phyloP scores from a whole-genome alignment of 1,140 invertebrate genomes.

The Araneus ventricosus region DNA sequence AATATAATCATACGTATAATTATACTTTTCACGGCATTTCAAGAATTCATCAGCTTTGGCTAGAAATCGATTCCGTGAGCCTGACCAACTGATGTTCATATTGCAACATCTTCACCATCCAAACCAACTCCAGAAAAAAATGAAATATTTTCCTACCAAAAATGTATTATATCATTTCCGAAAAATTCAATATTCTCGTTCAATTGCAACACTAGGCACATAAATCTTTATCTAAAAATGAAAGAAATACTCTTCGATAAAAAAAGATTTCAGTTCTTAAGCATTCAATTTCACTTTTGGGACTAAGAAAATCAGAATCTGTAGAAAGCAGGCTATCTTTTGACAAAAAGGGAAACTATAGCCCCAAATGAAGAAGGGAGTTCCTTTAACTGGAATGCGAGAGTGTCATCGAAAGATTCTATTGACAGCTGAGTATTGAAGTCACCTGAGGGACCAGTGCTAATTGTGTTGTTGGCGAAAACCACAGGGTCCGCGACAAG shows the following conservation, averaged over 20 bases:
- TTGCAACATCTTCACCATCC: no score
- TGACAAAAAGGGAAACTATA: not conserved
- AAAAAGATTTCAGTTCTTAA: not conserved
- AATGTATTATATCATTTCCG: no score
- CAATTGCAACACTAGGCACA: not conserved
- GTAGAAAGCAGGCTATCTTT: not conserved
- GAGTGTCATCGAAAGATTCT: slow-evolving; percentile 26
- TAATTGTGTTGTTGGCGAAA: slow-evolving; percentile 59
- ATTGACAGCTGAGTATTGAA: slow-evolving; percentile 56
- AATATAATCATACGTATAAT: no score
- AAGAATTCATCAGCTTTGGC: no score
- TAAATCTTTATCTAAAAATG: not conserved
- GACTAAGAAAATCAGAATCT: not conserved
- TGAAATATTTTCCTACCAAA: no score
- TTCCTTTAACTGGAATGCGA: slow-evolving; percentile 9
- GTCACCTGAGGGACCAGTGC: slow-evolving; percentile 42
- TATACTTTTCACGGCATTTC: no score
- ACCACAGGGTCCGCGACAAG: slow-evolving; percentile 56
- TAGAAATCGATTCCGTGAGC: no score
- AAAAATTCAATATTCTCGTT: no score
- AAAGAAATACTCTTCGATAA: not conserved
- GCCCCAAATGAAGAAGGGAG: not conserved
- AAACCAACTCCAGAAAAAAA: no score
- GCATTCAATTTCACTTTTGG: not conserved
- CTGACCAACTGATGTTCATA: no score